Base-by-base conservation (phyloP, 37 sponge, comb jelly and placozoan genomes). In the Ephydatia muelleri region DNA sequence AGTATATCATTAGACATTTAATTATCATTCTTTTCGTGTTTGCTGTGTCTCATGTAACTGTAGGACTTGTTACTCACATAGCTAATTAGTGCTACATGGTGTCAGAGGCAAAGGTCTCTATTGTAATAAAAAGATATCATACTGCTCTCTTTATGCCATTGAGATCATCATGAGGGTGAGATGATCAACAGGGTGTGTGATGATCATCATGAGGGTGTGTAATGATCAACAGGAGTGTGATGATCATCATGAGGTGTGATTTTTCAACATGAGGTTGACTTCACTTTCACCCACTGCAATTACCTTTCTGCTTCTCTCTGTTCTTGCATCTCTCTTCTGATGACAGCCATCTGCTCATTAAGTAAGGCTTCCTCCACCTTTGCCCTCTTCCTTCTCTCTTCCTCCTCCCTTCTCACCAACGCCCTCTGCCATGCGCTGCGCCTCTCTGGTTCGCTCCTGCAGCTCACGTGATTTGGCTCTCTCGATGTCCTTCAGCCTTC, bases 371-470 rank as follows among this genome's bases (percentile, higher is more conserved):
- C 85, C 31, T 85, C 85, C 37, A 33, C 66, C 70, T 35, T 64
- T 70, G 40, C 34, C 72, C 43, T 67, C 78, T 13, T 65, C 77
- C 72, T 78, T 71, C 43, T 36, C 70, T 65, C 69, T 71, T 78
- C 70, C 70, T 85, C 78, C 72, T 78, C 91, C 40, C 34, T 72
- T 73, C 35, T 85, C 73, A 90, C 82, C 40, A 85, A 22, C 65
- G 23, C 39, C n/a, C 37, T 68, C 76, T 9, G 91, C 91, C 64
- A 77, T 77, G 29, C 25, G 23, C 47, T 72, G 70, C 2, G 76
- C 80, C 26, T 86, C 83, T 26, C 64, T 65, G 27, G 35, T 78
- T 37, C 27, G 21, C 9, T 26, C 23, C 47, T 76, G 38, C 32
- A 33, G 33, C 69, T 70, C 34, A 27, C 49, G 26, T 12, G 38